Evolutionary conservation across 2,888 invertebrate genomes (phyloP).

Genomic region (Scaptomyza polygonia): DNA sequence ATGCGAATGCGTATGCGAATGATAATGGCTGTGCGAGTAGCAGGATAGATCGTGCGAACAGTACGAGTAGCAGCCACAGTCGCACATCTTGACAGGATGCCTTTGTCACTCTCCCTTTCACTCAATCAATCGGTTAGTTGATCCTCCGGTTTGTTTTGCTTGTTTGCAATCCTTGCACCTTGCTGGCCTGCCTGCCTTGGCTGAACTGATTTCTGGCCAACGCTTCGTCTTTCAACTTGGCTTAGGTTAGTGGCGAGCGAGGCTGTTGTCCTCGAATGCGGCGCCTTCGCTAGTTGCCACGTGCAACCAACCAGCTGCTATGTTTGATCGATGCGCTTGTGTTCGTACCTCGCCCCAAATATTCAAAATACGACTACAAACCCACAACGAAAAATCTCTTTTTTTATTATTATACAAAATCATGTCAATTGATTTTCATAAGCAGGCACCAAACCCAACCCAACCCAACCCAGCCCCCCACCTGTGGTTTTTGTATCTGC

Average conservation of each 20-base stretch:
- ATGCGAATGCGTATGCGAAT: slow-evolving; percentile 62
- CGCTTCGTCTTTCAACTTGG: slow-evolving; percentile 70
- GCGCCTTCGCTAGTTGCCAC: slow-evolving; percentile 39
- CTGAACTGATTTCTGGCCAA: slow-evolving; percentile 77
- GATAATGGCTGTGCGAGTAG: slow-evolving; percentile 71
- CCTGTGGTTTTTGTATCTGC: too few species aligned
- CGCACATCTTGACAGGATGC: slow-evolving; percentile 64
- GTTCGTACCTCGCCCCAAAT: slow-evolving; percentile 72
- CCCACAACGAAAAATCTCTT: slow-evolving; percentile 1
- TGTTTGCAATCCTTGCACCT: slow-evolving; percentile 37
- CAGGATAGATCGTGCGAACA: slow-evolving; percentile 70
- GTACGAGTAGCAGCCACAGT: slow-evolving; percentile 74
- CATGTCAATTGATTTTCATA: slow-evolving; percentile 76
- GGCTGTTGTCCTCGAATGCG: slow-evolving; percentile 41
- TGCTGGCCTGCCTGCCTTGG: slow-evolving; percentile 60
- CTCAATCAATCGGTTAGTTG: neutral
- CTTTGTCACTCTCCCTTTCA: neutral
- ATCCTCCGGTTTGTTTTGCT: too few species aligned
- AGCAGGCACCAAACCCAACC: too few species aligned
- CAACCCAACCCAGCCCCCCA: too few species aligned
- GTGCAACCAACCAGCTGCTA: slow-evolving; percentile 20
- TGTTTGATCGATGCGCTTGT: slow-evolving; percentile 66
- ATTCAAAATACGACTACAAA: slow-evolving; percentile 7
- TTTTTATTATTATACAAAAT: slow-evolving; percentile 59
- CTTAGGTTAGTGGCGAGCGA: slow-evolving; percentile 70